Base-by-base conservation (phyloP, 1,140 invertebrate species). In the Drosophila tsacasi region DNA sequence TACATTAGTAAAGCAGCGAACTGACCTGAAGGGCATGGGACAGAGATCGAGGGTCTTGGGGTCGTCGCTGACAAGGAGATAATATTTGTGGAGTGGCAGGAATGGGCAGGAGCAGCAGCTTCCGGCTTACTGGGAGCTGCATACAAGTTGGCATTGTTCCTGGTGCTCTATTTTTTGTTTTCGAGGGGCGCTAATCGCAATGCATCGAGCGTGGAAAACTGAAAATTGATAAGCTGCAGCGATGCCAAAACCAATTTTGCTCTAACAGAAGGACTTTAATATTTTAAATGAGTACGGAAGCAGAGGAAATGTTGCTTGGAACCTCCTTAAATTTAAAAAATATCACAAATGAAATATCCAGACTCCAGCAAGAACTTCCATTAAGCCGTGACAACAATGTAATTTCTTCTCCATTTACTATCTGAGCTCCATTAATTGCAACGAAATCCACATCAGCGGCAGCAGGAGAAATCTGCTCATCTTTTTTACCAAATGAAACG, bases 11-110 rank as follows among this genome's bases (percentile, higher is more conserved):
- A 6, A 57, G n/a, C 21, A 13, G 23, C 47, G 5, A 61, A 32
- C 39, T 72, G 62, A 82, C 69, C 79, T 62, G 50, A 42, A 44
- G 58, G 40, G 40, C 25, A 42, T 23, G 27, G 63, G n/a, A 32
- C 58, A 63, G 39, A 35, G 27, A 44, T 63, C 13, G 30, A 66
- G 63, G 63, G 60, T 40, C 44, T 19, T 76, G 64, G 76, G 74
- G 66, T 62, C 50, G n/a, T 17, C 42, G 50, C 55, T 39, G 74
- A 58, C 49, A 68, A 60, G 49, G 27, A 78, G 64, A 78, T 69
- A 77, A 69, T 69, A 74, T 47, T 64, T 49, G 15, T 37, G 30
- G 63, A 76, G 49, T 57, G 61, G 60, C 42, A 23, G 21, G 44
- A 50, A 42, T 57, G 37, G 32, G 32, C 50, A 39, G 32, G 17